Evolutionary conservation across 2,113 vertebrate species (phyloP).

Genomic region (Thermophis baileyi): DNA sequence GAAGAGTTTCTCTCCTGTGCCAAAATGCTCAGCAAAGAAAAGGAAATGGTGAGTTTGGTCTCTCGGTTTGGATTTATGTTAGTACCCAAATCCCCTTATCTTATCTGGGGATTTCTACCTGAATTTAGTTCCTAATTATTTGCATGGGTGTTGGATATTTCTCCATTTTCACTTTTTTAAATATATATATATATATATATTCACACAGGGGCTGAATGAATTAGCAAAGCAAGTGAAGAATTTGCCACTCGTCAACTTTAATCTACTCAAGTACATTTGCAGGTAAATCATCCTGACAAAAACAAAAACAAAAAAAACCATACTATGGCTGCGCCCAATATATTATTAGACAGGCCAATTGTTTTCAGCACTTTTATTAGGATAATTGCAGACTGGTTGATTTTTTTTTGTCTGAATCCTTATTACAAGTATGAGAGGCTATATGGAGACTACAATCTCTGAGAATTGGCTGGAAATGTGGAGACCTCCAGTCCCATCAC

Average conservation of each 20-base stretch:
- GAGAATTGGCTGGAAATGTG: background rate
- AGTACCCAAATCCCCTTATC: background rate
- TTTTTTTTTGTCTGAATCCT: background rate
- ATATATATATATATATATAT: background rate
- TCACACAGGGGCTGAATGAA: slow-evolving; percentile 84
- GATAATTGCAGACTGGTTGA: too few species aligned
- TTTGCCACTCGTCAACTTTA: slow-evolving; percentile 92
- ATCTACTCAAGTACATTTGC: slow-evolving; percentile 96
- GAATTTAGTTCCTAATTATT: background rate
- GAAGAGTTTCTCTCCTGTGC: slow-evolving; percentile 89
- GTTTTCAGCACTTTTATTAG: background rate
- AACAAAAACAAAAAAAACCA: background rate
- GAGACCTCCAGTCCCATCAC: background rate
- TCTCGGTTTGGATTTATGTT: background rate
- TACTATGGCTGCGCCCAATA: slow-evolving; percentile 1
- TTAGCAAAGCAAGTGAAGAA: slow-evolving; percentile 84
- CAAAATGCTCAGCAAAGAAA: slow-evolving; percentile 88
- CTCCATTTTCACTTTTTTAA: background rate
- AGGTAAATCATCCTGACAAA: slow-evolving; percentile 73
- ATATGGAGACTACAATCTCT: background rate
- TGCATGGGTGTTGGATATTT: background rate
- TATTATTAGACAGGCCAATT: background rate
- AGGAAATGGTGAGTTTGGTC: slow-evolving; percentile 80
- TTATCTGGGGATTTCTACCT: rapidly evolving
- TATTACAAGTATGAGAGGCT: background rate